Evolutionary conservation across 2,888 invertebrate species (phyloP).

Genomic region (Coelogynopora nodosa): DNA sequence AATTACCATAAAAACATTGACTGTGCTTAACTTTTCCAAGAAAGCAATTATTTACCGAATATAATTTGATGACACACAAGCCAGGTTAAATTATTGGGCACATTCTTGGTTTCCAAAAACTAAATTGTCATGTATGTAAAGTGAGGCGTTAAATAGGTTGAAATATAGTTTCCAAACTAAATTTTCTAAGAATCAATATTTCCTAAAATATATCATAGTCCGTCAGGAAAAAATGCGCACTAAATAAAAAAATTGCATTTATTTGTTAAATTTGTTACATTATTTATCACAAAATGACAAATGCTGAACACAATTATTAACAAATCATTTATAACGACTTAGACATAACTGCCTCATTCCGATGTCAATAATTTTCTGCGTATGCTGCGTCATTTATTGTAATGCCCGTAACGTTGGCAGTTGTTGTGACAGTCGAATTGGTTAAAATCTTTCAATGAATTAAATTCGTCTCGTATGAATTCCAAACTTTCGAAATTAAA

Average conservation of each 20-base stretch:
- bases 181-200: too few relatives aligned
- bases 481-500: background rate
- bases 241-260: background rate
- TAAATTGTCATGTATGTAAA: too few relatives aligned
- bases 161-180: too few relatives aligned
- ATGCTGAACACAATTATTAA: background rate
- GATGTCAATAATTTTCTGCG: background rate
- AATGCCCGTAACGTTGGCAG: background rate
- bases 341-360: background rate
- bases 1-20: too few relatives aligned
- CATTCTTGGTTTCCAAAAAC: too few relatives aligned
- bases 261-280: background rate
- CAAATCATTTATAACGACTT: background rate
- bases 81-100: too few relatives aligned
- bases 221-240: background rate
- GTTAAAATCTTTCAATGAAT: background rate
- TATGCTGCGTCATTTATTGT: background rate
- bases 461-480: background rate
- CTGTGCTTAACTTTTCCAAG: too few relatives aligned
- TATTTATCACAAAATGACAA: background rate
- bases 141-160: too few relatives aligned
- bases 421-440: background rate
- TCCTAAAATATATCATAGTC: too few relatives aligned
- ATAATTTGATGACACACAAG: too few relatives aligned
- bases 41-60: too few relatives aligned